Percentiles rank a stretch among this genome's conserved stretches.
Evolutionary conservation across 2,113 vertebrate species (phyloP).

Genomic region (Hippocampus comes): DNA sequence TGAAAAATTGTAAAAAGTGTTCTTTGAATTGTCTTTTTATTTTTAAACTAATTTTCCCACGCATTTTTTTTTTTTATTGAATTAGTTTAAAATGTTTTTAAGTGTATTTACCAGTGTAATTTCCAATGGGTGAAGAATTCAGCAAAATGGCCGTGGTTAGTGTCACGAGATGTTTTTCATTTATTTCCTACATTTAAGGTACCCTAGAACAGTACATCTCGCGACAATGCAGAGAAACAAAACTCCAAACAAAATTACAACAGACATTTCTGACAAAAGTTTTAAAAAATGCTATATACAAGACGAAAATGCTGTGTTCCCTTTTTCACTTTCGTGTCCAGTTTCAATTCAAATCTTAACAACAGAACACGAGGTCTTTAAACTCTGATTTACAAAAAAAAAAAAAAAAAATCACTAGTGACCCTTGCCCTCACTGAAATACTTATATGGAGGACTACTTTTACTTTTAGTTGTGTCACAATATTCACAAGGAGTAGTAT

Average conservation of each 20-base stretch:
- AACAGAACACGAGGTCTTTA: neutral
- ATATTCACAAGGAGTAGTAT: too few species aligned
- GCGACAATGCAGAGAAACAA: slow-evolving; percentile 62
- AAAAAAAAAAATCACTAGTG: neutral
- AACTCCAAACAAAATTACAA: slow-evolving; percentile 37
- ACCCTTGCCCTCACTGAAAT: too few species aligned
- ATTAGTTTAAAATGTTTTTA: too few species aligned
- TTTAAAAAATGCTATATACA: slow-evolving; percentile 45
- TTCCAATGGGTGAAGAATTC: neutral
- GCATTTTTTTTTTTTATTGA: too few species aligned
- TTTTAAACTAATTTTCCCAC: too few species aligned
- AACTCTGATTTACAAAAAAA: neutral
- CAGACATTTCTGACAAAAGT: slow-evolving; percentile 35
- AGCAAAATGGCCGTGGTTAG: neutral
- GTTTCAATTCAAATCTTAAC: neutral
- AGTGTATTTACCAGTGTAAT: too few species aligned
- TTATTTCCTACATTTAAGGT: slow-evolving; percentile 66
- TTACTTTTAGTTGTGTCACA: too few species aligned
- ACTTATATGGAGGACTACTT: too few species aligned
- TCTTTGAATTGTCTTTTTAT: too few species aligned
- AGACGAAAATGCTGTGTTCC: slow-evolving; percentile 26
- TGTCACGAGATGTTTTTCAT: slow-evolving; percentile 35
- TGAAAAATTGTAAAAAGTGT: too few species aligned
- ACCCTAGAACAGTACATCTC: slow-evolving; percentile 77
- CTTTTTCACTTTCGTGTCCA: neutral